phyloP scores from a whole-genome alignment of 2,888 invertebrate species.

The Megalurothrips usitatus region DNA sequence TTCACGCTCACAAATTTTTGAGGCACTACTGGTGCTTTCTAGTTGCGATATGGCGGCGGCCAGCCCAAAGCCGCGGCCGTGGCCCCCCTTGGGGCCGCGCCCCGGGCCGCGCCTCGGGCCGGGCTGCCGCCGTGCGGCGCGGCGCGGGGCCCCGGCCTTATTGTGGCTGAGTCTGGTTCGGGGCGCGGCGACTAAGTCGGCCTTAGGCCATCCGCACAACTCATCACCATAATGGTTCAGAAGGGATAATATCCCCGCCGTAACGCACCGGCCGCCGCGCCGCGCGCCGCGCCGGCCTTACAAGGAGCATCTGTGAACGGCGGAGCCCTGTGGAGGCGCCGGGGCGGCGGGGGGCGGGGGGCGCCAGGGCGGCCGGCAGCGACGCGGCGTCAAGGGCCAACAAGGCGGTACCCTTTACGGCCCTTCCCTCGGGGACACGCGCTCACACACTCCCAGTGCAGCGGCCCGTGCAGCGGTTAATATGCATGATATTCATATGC shows the following conservation, averaged over 20 bases:
- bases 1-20: no score
- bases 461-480: background rate
- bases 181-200: conserved; percentile 2
- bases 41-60: no score
- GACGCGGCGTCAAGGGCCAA: no score
- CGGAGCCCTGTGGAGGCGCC: no score
- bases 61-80: background rate
- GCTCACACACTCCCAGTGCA: background rate
- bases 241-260: background rate
- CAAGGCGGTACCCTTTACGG: no score
- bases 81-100: background rate
- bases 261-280: background rate
- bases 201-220: conserved; percentile 18
- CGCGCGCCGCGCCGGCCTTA: background rate
- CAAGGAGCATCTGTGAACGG: no score
- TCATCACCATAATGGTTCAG: conserved; percentile 26
- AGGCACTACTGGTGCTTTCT: no score
- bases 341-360: no score
- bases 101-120: background rate
- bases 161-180: no score
- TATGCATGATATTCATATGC: conserved; percentile 15
- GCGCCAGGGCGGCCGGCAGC: no score
- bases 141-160: background rate
- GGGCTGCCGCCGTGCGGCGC: background rate
- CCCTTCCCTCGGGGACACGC: no score